Percentiles rank a stretch among this genome's conserved stretches.
phyloP scores from a whole-genome alignment of 2,888 invertebrate species.

The Notodonta ziczac region DNA sequence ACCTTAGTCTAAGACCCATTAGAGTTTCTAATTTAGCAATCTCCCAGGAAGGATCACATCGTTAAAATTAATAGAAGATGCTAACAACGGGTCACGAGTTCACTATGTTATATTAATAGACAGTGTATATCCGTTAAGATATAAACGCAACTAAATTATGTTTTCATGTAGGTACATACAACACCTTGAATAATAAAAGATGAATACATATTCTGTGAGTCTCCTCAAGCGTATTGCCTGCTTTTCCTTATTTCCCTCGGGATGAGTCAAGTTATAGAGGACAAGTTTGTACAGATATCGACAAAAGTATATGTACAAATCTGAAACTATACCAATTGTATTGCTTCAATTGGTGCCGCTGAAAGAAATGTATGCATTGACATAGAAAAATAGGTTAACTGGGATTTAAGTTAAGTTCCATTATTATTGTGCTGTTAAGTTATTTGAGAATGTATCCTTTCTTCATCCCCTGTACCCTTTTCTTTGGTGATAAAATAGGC shows the following conservation, averaged over 20 bases:
- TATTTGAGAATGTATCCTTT: too few species aligned
- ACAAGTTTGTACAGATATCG: slow-evolving; percentile 72
- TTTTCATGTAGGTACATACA: slow-evolving; percentile 43
- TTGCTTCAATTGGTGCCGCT: slow-evolving; percentile 21
- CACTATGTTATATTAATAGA: slow-evolving; percentile 16
- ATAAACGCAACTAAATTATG: slow-evolving; percentile 51
- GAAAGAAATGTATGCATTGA: slow-evolving; percentile 14
- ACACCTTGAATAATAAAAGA: slow-evolving; percentile 63
- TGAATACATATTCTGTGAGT: slow-evolving; percentile 72
- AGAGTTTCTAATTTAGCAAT: slow-evolving; percentile 11
- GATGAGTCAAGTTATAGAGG: slow-evolving; percentile 77
- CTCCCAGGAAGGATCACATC: slow-evolving; percentile 15
- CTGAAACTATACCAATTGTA: slow-evolving; percentile 24
- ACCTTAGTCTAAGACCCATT: not conserved
- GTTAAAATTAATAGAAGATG: slow-evolving; percentile 19
- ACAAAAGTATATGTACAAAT: slow-evolving; percentile 41
- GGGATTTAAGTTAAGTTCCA: too few species aligned
- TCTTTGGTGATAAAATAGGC: too few species aligned
- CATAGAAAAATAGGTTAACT: not conserved
- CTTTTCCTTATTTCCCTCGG: slow-evolving; percentile 80
- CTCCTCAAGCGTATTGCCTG: slow-evolving; percentile 73
- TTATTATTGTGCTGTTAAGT: too few species aligned
- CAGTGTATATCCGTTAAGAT: slow-evolving; percentile 23
- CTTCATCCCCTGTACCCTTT: too few species aligned
- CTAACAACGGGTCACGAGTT: not conserved